Evolutionary conservation across 64 coral and sea anemone genomes (phyloP).

Genomic region (Pachyseris speciosa): DNA sequence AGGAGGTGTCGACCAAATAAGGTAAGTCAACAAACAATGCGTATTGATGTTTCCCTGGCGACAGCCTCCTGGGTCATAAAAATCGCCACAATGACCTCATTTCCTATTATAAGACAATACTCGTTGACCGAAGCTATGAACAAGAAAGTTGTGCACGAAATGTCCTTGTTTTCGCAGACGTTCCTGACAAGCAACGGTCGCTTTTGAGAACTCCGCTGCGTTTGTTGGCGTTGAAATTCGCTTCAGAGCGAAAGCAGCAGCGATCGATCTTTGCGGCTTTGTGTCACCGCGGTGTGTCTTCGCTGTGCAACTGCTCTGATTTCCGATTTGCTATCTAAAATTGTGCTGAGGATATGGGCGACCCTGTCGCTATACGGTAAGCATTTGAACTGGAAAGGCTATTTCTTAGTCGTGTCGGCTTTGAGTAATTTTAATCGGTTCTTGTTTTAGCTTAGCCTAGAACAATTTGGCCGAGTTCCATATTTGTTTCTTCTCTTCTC

Average conservation of each 20-base stretch:
- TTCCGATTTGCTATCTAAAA: slow-evolving; percentile 13
- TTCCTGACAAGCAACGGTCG: background rate
- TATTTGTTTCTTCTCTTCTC: slow-evolving; percentile 13
- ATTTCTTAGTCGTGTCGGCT: background rate
- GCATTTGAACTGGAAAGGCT: background rate
- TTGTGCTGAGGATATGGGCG: slow-evolving; percentile 14
- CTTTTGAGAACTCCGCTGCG: background rate
- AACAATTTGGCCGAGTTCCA: slow-evolving; percentile 23
- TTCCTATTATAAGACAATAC: slow-evolving; percentile 79
- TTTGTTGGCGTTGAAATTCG: background rate
- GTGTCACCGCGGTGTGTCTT: slow-evolving; percentile 16
- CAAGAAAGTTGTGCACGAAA: slow-evolving; percentile 1
- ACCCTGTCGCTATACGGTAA: slow-evolving; percentile 74
- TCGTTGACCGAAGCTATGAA: background rate
- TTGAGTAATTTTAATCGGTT: background rate
- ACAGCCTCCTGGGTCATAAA: slow-evolving; percentile 79
- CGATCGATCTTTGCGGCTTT: slow-evolving; percentile 18
- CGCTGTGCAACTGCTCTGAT: slow-evolving; percentile 25
- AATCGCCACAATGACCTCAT: slow-evolving; percentile 80
- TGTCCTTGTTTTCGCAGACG: background rate
- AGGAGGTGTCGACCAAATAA: slow-evolving; percentile 71
- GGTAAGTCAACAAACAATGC: slow-evolving; percentile 69
- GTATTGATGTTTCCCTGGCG: slow-evolving; percentile 67
- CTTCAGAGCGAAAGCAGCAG: background rate
- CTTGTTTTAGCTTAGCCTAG: background rate